Evolutionary conservation across 1,140 invertebrate genomes (phyloP).

Genomic region (Drosophila punjabiensis): DNA sequence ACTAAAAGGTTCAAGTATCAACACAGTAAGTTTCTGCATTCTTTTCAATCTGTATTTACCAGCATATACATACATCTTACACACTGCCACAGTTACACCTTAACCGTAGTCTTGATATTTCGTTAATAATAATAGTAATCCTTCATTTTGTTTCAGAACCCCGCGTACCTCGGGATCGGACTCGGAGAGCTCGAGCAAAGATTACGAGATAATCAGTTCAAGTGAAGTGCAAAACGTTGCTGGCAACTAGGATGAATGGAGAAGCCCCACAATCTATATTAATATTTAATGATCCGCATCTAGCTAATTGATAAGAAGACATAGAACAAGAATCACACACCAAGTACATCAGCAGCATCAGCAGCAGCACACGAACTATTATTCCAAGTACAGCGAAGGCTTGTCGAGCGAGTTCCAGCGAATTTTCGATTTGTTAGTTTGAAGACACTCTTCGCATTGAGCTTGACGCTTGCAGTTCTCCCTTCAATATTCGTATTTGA

Average conservation of each 20-base stretch:
- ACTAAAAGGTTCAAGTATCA: conserved; percentile 40
- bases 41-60: conserved; percentile 17
- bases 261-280: conserved; percentile 53
- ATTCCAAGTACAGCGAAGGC: conserved; percentile 60
- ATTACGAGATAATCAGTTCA: conserved; percentile 84
- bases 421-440: conserved; percentile 17
- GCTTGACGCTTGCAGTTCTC: conserved; percentile 33
- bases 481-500: conserved; percentile 12
- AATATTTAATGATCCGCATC: conserved; percentile 59
- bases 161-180: conserved; percentile 76
- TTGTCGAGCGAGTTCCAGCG: conserved; percentile 23
- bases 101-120: background rate
- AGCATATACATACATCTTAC: background rate
- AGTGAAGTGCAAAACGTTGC: conserved; percentile 84
- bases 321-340: conserved; percentile 53
- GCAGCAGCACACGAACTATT: conserved; percentile 49
- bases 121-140: conserved; percentile 6
- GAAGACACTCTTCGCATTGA: conserved; percentile 35
- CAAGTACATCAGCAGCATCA: conserved; percentile 41
- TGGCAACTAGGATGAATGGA: conserved; percentile 63
- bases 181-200: conserved; percentile 82
- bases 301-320: conserved; percentile 74
- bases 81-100: conserved; percentile 12
- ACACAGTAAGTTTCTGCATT: conserved; percentile 66
- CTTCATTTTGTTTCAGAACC: conserved; percentile 62